Evolutionary conservation across 2,113 vertebrate species (phyloP), one percentile per base, ranked within the genome.

Genomic region (Copsychus sechellarum): DNA sequence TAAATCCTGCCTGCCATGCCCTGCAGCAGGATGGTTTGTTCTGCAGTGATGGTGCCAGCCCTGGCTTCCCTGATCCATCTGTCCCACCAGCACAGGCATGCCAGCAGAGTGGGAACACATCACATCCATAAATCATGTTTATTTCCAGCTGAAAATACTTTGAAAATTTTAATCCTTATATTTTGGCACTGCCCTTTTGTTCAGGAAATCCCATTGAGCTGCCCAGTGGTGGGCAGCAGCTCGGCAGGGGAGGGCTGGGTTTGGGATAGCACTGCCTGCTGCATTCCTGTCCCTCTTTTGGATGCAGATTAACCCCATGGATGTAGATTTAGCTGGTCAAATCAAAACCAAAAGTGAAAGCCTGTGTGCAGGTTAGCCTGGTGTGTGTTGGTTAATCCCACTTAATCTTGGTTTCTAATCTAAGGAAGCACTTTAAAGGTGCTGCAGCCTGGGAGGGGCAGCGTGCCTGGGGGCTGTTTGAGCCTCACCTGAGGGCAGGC

Each of bases 381-480:
- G 6, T 72, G 61, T 71, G 48, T 65, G 48, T 67, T 62, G 31
- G 56, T 78, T 97, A 95, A 95, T 95, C 81, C 34, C 9, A 2
- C 11, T 92, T 95, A 93, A 95, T 91, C 93, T 72, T 36, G 53
- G 72, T 61, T 78, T 76, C 78, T 95, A 91, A 95, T 93, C 89
- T 64, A 34, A 93, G 38, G 60, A 61, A 88, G 47, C n/a, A 5
- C 64, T 66, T 65, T 29, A 31, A 78, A 81, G 48, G 64, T 50
- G 3, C 65, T 74, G 73, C 56, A 43, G 72, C 34, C 13, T 0
- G 1, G 34, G 60, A 24, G 47, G 29, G 17, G 29, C 71, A 50
- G 40, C 1, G 1, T 38, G 64, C 54, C 82, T 40, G 53, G 43
- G 23, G 13, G 4, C 17, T 47, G 45, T 22, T 58, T 51, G 48